Conservation (phyloP, 2,797 vertebrate species). For the Protonibea diacanthus region DNA sequence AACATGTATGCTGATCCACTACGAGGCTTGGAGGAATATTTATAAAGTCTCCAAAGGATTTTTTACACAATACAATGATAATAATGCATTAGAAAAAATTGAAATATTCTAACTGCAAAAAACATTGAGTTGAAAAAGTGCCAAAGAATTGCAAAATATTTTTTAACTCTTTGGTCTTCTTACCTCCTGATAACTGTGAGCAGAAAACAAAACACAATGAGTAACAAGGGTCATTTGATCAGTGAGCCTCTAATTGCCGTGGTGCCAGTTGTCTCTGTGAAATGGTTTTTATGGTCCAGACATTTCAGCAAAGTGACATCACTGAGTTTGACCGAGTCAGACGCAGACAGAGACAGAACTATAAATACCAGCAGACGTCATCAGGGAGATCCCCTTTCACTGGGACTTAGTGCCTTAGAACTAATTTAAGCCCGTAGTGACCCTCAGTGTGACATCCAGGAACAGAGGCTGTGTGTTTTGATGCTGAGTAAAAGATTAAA, state of each 20-base stretch:
- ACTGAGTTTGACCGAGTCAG: conserved; percentile 20
- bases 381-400: conserved; percentile 70
- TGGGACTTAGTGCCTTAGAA: conserved; percentile 46
- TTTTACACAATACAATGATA: no score
- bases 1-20: neutral
- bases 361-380: conserved; percentile 64
- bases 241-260: neutral
- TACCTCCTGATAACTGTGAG: neutral
- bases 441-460: conserved; percentile 25
- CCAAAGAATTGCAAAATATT: no score
- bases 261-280: conserved; percentile 16
- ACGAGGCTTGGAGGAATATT: neutral
- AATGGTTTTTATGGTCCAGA: conserved; percentile 30
- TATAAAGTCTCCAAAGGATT: neutral
- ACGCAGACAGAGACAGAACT: conserved; percentile 40
- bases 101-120: neutral
- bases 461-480: conserved; percentile 12
- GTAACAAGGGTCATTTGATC: neutral
- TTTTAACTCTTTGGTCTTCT: no score
- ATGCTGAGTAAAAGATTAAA: conserved; percentile 18
- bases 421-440: conserved; percentile 52
- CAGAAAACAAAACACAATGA: conserved; percentile 3
- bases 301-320: conserved; percentile 21
- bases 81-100: neutral
- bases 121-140: neutral